These are phyloP conservation scores for Desmodus rotundus DNA, from an alignment of 2,113 vertebrate genomes.

Conservation along the genomic window DNA sequence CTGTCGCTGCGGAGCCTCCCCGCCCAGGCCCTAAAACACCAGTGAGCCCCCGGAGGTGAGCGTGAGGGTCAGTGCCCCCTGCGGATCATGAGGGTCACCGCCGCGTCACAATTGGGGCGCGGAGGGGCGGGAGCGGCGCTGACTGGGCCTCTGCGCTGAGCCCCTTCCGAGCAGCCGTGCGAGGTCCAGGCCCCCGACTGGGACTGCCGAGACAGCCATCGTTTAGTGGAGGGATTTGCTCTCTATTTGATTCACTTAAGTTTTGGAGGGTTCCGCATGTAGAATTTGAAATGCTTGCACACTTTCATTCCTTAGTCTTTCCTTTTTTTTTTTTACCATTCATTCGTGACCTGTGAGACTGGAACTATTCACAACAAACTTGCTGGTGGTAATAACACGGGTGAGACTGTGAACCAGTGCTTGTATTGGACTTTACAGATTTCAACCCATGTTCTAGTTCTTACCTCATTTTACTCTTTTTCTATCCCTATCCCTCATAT, in stretches of 20 bases:
- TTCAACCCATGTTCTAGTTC: background rate
- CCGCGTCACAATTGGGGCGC: background rate
- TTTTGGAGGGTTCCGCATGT: background rate
- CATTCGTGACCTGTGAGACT: background rate
- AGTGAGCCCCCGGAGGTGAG: background rate
- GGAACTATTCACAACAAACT: background rate
- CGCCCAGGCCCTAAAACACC: background rate
- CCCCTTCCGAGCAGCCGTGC: background rate
- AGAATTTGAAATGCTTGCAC: background rate
- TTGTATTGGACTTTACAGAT: background rate
- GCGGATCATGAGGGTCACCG: background rate
- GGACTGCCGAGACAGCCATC: background rate
- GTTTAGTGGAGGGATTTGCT: background rate
- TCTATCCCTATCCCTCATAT: background rate
- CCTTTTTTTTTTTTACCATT: background rate
- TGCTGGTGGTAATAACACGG: background rate
- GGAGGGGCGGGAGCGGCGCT: accelerated
- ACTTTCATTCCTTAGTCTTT: background rate
- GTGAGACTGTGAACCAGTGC: background rate
- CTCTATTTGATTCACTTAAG: background rate
- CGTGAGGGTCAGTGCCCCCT: background rate
- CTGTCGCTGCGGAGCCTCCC: background rate
- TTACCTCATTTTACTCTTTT: background rate
- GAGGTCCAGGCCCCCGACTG: background rate
- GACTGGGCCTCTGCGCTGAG: background rate